Evolutionary conservation across 2,888 invertebrate genomes (phyloP), one percentile per base, ranked within the genome.

Genomic region (Cactoblastis cactorum): DNA sequence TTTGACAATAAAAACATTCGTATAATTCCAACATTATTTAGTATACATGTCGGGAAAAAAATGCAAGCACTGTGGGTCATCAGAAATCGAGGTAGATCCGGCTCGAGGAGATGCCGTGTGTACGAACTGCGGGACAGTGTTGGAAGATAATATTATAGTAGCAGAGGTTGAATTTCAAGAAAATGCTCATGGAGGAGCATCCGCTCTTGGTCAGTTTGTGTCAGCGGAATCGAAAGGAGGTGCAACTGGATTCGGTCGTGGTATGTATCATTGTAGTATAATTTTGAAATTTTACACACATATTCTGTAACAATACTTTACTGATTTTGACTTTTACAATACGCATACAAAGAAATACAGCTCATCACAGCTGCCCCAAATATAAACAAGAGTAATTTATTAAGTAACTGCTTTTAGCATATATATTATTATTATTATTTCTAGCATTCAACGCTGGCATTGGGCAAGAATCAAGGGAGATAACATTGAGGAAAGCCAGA

Each of bases 131-230:
- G 99, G 99, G 19, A 94, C 96, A 5, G 99, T 99, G 1, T 87
- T 99, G 12, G 98, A 99, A 77, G 98, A 98, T 72, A 97, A 96
- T 68, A 94, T 97, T 50, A 99, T 99, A 71, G 98, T 99, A 18
- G 96, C 97, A 1, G 98, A 99, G 80, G 94, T 98, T 35, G 97
- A 98, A 79, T 99, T 98, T 74, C 96, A 97, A 80, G 99, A 99
- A 78, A 95, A 95, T 73, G 93, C 95, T 6, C 95, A 94, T 72
- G 98, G 98, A 19, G 95, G 95, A 8, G 92, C 94, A 45, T 94
- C 95, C 53, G 96, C 97, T 12, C 93, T 98, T 58, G 98, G 98
- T 22, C 97, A 97, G 76, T 98, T 97, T 86, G 98, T 97, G 0
- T 95, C 97, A 2, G 94, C 94, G 2, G 97, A 98, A 64, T 95